Evolutionary conservation across 2,888 invertebrate genomes (phyloP).

Genomic region (Ariolimax columbianus): DNA sequence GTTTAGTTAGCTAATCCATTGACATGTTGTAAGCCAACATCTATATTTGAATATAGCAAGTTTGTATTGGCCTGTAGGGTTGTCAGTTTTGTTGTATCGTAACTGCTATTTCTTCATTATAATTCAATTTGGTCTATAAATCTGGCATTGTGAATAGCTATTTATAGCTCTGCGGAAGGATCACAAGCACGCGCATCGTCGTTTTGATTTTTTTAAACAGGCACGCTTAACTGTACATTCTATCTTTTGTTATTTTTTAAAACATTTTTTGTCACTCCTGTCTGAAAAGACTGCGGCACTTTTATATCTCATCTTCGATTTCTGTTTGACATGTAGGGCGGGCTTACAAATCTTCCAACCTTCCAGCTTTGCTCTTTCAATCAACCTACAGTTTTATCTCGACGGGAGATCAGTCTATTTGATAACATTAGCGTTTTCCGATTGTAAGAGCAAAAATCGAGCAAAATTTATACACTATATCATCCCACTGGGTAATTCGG

Average conservation of each 20-base stretch:
- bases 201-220: background rate
- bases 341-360: background rate
- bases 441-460: background rate
- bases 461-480: background rate
- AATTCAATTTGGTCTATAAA: background rate
- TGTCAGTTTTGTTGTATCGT: background rate
- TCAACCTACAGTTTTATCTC: slow-evolving; percentile 1
- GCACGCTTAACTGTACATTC: background rate
- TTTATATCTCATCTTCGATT: background rate
- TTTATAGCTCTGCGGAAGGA: background rate
- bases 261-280: background rate
- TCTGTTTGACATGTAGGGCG: background rate
- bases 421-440: background rate
- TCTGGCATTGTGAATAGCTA: background rate
- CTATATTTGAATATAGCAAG: background rate
- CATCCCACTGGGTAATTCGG: background rate
- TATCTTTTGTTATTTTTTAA: background rate
- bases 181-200: background rate
- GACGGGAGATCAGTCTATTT: background rate
- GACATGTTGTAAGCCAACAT: background rate
- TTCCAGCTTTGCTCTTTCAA: background rate
- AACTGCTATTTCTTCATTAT: slow-evolving; percentile 4
- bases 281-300: background rate
- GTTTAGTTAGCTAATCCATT: background rate
- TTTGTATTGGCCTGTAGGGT: background rate